These are phyloP conservation scores for Megatriorchis doriae DNA, from an alignment of 2,113 vertebrate genomes.

Conservation along the genomic window DNA sequence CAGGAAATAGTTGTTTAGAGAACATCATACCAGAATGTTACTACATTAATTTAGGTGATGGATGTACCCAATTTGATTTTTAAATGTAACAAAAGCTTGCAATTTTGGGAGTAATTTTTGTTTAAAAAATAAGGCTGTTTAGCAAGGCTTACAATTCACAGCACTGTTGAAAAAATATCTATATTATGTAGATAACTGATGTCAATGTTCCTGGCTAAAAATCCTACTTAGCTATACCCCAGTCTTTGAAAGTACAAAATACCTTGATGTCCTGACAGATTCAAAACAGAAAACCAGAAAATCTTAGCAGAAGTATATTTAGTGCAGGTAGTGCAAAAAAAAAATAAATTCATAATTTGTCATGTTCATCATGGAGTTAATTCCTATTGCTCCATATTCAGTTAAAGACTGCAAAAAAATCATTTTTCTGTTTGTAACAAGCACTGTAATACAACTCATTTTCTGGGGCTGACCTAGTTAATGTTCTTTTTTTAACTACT, in stretches of 20 bases:
- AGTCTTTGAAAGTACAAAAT: background rate
- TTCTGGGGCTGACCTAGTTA: conserved; percentile 37
- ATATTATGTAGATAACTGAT: background rate
- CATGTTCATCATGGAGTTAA: background rate
- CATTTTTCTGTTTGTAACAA: background rate
- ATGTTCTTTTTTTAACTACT: conserved; percentile 41
- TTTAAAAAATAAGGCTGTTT: background rate
- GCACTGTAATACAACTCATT: background rate
- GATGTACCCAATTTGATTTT: background rate
- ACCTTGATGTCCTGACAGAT: background rate
- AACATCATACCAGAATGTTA: background rate
- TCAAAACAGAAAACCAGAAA: background rate
- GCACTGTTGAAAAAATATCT: background rate
- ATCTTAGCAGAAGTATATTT: background rate
- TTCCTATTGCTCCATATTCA: background rate
- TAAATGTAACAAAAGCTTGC: background rate
- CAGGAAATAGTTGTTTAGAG: background rate
- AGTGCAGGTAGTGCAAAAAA: background rate
- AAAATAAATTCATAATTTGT: background rate
- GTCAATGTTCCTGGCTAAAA: background rate
- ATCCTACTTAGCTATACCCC: background rate
- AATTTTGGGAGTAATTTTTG: background rate
- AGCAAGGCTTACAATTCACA: background rate
- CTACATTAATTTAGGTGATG: background rate
- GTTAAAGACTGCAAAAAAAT: background rate